A percentile compares a stretch with the other conserved stretches of the same genome.
Evolutionary conservation across 2,113 vertebrate genomes (phyloP).

Genomic region (Tympanuchus pallidicinctus): DNA sequence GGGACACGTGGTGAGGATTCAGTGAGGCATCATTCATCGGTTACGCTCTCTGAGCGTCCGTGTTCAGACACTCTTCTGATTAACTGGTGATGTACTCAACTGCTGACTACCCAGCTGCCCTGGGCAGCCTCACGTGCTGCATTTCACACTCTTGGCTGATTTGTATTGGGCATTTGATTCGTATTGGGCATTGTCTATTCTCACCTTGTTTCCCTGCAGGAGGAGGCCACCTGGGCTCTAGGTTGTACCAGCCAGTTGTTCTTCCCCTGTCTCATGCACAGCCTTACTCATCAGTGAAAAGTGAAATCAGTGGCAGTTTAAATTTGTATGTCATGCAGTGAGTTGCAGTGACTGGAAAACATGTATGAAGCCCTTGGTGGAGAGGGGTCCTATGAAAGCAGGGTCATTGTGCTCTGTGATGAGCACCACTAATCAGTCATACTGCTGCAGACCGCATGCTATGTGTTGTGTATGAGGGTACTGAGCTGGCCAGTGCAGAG

Average conservation of each 20-base stretch:
- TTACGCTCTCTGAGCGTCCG: not conserved
- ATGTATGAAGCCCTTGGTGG: not conserved
- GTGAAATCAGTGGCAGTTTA: not conserved
- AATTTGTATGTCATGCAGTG: not conserved
- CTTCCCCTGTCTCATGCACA: not conserved
- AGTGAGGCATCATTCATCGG: not conserved
- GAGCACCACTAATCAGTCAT: not conserved
- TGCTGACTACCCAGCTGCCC: not conserved
- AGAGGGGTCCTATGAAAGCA: not conserved
- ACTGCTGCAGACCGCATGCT: not conserved
- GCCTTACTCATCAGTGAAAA: rapidly evolving
- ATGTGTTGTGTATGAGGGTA: not conserved
- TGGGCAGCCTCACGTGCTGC: not conserved
- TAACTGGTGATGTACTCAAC: not conserved
- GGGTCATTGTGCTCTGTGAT: not conserved
- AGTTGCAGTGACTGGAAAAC: not conserved
- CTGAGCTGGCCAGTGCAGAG: not conserved
- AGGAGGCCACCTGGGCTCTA: not conserved
- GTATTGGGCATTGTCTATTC: not conserved
- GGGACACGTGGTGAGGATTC: not conserved
- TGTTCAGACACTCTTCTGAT: not conserved
- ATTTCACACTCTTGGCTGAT: not conserved
- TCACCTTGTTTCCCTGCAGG: not conserved
- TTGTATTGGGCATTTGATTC: not conserved
- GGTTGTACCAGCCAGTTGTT: not conserved